Evolutionary conservation across 2,113 vertebrate species (phyloP).

Genomic region (Accipiter cooperii): DNA sequence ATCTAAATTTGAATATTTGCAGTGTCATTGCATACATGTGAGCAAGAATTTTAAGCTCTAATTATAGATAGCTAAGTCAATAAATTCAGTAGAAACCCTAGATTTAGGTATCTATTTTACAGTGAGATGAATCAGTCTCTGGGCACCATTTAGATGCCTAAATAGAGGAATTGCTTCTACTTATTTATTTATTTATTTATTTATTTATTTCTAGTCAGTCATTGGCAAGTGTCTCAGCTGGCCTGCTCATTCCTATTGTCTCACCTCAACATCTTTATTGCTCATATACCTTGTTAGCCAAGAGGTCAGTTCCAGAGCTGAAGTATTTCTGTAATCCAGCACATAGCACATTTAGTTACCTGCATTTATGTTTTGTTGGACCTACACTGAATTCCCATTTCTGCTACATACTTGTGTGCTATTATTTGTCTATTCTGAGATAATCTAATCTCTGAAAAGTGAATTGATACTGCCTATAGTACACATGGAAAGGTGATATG

Average conservation of each 20-base stretch:
- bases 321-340: background rate
- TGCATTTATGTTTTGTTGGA: background rate
- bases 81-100: background rate
- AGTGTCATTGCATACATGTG: background rate
- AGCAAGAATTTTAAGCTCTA: background rate
- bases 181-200: background rate
- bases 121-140: background rate
- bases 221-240: background rate
- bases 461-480: background rate
- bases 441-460: background rate
- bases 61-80: background rate
- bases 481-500: background rate
- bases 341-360: too few relatives aligned
- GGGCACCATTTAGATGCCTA: background rate
- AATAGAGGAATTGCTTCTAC: background rate
- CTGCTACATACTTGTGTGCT: background rate
- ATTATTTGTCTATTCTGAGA: background rate
- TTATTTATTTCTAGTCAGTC: background rate
- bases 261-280: background rate
- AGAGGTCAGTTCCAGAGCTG: background rate
- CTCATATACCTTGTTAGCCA: background rate
- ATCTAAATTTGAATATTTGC: background rate
- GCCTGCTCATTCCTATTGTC: background rate
- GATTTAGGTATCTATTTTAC: background rate
- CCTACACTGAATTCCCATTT: background rate